Percentiles rank a stretch among this genome's conserved stretches.
Conservation (phyloP, 2,888 invertebrate species). For the Lasioglossum lativentre region DNA sequence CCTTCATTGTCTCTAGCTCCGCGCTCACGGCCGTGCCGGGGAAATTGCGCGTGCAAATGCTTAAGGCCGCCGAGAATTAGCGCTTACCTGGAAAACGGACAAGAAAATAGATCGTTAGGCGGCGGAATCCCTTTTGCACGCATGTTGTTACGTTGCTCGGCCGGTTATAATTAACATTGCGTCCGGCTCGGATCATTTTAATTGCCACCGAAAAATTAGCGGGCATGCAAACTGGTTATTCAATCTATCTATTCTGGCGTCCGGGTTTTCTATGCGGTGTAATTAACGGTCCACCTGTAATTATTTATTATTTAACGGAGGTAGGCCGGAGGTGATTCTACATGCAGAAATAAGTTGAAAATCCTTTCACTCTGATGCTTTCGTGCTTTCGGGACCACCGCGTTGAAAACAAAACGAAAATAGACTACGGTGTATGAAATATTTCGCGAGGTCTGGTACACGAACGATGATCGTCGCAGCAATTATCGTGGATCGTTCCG, state of each 20-base stretch:
- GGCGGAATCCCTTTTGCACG: slow-evolving; percentile 11
- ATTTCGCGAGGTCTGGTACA: not conserved
- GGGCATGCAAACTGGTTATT: not conserved
- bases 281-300: not conserved
- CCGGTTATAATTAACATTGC: slow-evolving; percentile 1
- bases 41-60: slow-evolving; percentile 57
- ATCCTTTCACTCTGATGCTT: no score
- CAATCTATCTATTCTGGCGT: not conserved
- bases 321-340: not conserved
- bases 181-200: not conserved
- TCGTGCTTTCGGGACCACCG: no score
- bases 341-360: no score
- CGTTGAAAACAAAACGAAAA: no score
- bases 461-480: not conserved
- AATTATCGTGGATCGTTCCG: slow-evolving; percentile 20
- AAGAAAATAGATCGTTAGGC: slow-evolving; percentile 63
- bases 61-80: slow-evolving; percentile 64
- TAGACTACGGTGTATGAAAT: no score
- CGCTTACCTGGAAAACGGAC: slow-evolving; percentile 74
- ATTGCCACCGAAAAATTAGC: not conserved
- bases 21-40: slow-evolving; percentile 15
- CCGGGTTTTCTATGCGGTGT: not conserved
- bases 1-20: slow-evolving; percentile 9
- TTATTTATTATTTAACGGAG: not conserved
- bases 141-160: not conserved